Conservation (phyloP, 2,888 invertebrate genomes). For the Heliothis peltigera region DNA sequence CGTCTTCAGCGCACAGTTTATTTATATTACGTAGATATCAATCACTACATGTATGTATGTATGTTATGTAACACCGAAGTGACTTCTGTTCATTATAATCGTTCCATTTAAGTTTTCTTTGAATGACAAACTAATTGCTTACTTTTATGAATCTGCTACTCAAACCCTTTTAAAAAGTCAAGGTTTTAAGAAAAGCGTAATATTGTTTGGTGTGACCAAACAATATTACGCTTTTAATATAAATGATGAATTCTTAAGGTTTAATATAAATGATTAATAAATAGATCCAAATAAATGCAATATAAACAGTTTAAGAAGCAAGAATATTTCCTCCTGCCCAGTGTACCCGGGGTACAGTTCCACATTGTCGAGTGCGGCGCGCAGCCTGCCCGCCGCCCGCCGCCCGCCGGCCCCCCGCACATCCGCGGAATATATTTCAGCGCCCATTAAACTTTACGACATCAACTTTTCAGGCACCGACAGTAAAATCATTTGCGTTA, state of each 20-base stretch:
- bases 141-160: too few species aligned
- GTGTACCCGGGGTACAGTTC: constrained; percentile 20
- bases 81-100: constrained; percentile 10
- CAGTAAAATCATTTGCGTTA: constrained; percentile 75
- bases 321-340: background rate
- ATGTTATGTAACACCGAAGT: background rate
- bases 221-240: too few species aligned
- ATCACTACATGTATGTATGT: too few species aligned
- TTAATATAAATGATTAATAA: too few species aligned
- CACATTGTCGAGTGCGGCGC: constrained; percentile 46
- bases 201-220: too few species aligned
- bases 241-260: too few species aligned
- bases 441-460: constrained; percentile 78
- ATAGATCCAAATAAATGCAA: background rate
- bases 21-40: too few species aligned
- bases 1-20: too few species aligned
- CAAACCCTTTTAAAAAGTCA: too few species aligned
- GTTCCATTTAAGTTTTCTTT: constrained; percentile 12
- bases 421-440: constrained; percentile 71
- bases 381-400: constrained; percentile 28
- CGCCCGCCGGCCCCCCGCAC: constrained; percentile 12
- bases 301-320: background rate
- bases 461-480: constrained; percentile 77
- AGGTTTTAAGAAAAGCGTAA: too few species aligned
- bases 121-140: too few species aligned